Percentiles rank a stretch among this genome's conserved stretches.
Evolutionary conservation across 2,797 vertebrate species (phyloP).

Genomic region (Vireo griseus): DNA sequence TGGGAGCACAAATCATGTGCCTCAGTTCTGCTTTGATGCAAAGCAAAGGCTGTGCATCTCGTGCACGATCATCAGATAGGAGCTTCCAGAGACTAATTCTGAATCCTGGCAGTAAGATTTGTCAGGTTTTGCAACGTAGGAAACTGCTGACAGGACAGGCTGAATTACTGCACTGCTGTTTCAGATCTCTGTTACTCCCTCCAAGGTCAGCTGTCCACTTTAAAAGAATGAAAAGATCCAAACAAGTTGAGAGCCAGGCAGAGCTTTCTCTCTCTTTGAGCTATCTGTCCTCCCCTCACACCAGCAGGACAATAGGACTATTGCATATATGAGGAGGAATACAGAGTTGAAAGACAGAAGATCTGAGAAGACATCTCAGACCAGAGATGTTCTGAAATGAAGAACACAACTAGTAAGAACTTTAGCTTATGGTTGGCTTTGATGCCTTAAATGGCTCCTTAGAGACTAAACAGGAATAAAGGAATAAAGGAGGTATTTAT

Average conservation of each 20-base stretch:
- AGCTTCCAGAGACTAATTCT: not conserved
- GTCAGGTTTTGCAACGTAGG: not conserved
- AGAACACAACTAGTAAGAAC: not conserved
- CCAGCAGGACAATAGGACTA: not conserved
- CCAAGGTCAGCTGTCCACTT: not conserved
- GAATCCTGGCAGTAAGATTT: not conserved
- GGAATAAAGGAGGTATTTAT: too few species aligned
- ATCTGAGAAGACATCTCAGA: not conserved
- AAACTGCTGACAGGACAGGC: not conserved
- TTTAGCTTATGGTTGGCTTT: not conserved
- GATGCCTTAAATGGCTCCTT: too few species aligned
- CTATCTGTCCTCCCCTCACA: not conserved
- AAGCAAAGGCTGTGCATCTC: not conserved
- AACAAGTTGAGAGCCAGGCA: not conserved
- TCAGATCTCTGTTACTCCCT: not conserved
- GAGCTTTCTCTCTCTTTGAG: not conserved
- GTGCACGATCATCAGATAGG: fast-evolving
- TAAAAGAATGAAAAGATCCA: not conserved
- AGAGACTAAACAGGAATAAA: too few species aligned
- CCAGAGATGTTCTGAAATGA: not conserved
- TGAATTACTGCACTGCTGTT: not conserved
- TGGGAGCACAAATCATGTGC: not conserved
- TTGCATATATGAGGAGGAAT: not conserved
- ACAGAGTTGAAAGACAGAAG: not conserved
- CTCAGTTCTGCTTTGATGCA: not conserved